Evolutionary conservation across 2,113 vertebrate species (phyloP).

Genomic region (Halcyon senegalensis): DNA sequence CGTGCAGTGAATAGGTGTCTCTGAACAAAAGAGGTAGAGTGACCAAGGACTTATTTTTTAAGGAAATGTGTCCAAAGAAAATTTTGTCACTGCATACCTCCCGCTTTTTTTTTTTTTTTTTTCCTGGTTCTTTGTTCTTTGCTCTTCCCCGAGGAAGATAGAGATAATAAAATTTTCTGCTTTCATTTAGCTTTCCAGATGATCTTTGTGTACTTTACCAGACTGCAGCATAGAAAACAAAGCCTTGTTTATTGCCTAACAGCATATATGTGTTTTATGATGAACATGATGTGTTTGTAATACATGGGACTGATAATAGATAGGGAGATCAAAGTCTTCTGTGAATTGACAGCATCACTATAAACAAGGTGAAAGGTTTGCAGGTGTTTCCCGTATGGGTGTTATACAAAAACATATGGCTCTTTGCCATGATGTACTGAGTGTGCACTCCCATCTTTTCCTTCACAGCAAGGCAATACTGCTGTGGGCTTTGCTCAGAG

Average conservation of each 20-base stretch:
- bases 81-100: not conserved
- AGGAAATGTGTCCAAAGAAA: not conserved
- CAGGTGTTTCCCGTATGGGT: conserved; percentile 55
- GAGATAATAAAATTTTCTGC: not conserved
- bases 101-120: not conserved
- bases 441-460: not conserved
- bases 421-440: not conserved
- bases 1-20: not conserved
- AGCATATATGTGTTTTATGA: conserved; percentile 26
- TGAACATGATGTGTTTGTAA: conserved; percentile 33
- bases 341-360: conserved; percentile 36
- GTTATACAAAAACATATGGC: conserved; percentile 5
- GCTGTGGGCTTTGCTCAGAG: not conserved
- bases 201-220: conserved; percentile 33
- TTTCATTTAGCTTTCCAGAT: conserved; percentile 36
- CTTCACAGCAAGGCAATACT: not conserved
- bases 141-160: not conserved
- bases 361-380: conserved; percentile 49
- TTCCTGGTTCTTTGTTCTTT: not conserved
- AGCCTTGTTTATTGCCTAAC: conserved; percentile 8
- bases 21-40: not conserved
- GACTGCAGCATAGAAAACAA: conserved; percentile 27
- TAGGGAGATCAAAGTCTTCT: conserved; percentile 63
- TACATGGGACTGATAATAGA: conserved; percentile 31
- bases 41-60: not conserved